Conservation (phyloP, 2,113 vertebrate species). For the Platichthys flesus region DNA sequence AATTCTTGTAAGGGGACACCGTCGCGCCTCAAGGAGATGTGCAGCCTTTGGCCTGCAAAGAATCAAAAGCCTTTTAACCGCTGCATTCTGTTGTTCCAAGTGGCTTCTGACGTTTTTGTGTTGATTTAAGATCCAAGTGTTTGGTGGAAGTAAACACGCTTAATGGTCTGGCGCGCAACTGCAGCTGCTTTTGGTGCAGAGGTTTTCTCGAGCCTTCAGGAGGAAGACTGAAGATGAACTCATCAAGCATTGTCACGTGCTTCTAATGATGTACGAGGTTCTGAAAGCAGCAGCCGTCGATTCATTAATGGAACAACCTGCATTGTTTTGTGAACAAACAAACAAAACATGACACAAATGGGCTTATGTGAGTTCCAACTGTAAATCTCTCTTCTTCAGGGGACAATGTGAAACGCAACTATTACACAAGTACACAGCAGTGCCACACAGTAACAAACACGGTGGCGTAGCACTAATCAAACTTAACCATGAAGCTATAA, state of each 20-base stretch:
- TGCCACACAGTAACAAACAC: constrained; percentile 7
- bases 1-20: constrained; percentile 47
- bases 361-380: background rate
- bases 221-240: background rate
- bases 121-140: constrained; percentile 24
- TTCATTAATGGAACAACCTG: constrained; percentile 6
- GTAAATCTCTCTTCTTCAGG: background rate
- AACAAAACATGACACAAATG: background rate
- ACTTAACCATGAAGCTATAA: constrained; percentile 18
- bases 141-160: constrained; percentile 30
- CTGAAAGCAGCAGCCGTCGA: background rate
- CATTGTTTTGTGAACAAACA: background rate
- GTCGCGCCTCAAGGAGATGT: constrained; percentile 22
- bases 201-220: constrained; percentile 7
- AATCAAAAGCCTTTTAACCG: constrained; percentile 14
- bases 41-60: constrained; percentile 46
- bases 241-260: background rate
- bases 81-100: constrained; percentile 37
- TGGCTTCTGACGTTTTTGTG: constrained; percentile 16
- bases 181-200: constrained; percentile 30
- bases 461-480: background rate
- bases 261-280: background rate
- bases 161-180: constrained; percentile 4
- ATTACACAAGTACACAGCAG: constrained; percentile 1
- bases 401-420: background rate